Percentiles rank a stretch among this genome's conserved stretches.
These are phyloP conservation scores for Thaleichthys pacificus DNA, from an alignment of 2,797 vertebrate species.

Conservation along the genomic window DNA sequence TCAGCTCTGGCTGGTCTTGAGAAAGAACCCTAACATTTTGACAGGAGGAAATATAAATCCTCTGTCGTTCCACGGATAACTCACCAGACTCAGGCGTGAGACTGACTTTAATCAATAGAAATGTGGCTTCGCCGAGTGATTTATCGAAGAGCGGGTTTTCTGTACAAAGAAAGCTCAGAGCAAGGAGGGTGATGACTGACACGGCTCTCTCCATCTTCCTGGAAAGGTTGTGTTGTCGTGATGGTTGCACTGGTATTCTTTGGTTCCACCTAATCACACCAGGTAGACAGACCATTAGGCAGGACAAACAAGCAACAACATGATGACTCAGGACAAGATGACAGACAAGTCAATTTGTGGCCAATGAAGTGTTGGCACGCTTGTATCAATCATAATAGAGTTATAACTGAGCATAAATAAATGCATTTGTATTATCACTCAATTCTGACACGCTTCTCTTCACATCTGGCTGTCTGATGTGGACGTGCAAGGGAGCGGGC, in stretches of 20 bases:
- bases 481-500: slow-evolving; percentile 50
- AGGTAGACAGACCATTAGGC: slow-evolving; percentile 98
- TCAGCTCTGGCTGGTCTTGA: slow-evolving; percentile 83
- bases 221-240: slow-evolving; percentile 90
- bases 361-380: slow-evolving; percentile 89
- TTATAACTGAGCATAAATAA: slow-evolving; percentile 97
- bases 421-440: slow-evolving; percentile 98
- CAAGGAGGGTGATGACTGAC: slow-evolving; percentile 88
- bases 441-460: slow-evolving; percentile 91
- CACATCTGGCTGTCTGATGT: slow-evolving; percentile 96
- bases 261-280: slow-evolving; percentile 95
- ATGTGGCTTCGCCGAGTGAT: slow-evolving; percentile 86
- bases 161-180: slow-evolving; percentile 91
- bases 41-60: slow-evolving; percentile 98
- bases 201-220: slow-evolving; percentile 90
- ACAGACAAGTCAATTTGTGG: slow-evolving; percentile 96
- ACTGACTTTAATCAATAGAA: slow-evolving; percentile 98
- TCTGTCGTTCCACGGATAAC: slow-evolving; percentile 94
- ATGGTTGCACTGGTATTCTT: slow-evolving; percentile 90
- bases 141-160: slow-evolving; percentile 94
- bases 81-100: slow-evolving; percentile 90
- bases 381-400: slow-evolving; percentile 94
- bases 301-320: slow-evolving; percentile 91
- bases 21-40: slow-evolving; percentile 95
- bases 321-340: slow-evolving; percentile 97